Evolutionary conservation across 1,140 invertebrate genomes (phyloP), one percentile per base, ranked within the genome.

Genomic region (Hycleus phaleratus): DNA sequence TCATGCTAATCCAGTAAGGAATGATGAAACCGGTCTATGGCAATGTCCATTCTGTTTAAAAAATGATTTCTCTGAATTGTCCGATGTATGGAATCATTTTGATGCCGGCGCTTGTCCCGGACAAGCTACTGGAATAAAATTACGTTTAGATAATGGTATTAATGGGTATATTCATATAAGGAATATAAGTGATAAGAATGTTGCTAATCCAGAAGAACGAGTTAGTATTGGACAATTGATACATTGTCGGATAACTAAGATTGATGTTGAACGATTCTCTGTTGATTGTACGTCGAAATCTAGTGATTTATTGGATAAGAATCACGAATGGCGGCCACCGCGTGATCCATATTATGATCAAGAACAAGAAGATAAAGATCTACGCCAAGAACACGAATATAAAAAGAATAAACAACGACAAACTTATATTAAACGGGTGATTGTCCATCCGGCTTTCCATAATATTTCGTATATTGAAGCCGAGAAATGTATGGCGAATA

Each of bases 61-160:
- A 69, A 95, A 93, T 73, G 90, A 96, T 72, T 97, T 98, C 67
- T 88, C 91, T 0, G 95, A 98, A 71, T 77, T 98, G 1, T 93
- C 91, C 39, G 94, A 98, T 75, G 91, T 98, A 3, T 98, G 95
- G 95, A 95, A 94, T 78, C 95, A 98, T 76, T 98, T 98, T 78
- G 95, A 98, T 75, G 88, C 92, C 42, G 91, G 90, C 38, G 85
- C 88, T 18, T 99, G 97, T 78, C 94, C 91, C 0, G 97, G 97
- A 0, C 90, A 95, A 75, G 91, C 95, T 1, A 90, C 90, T 0
- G 97, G 97, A 1, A 87, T 99, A 0, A 82, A 89, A 55, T 78
- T 95, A 1, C 81, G 88, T 0, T 74, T 99, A 0, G 97, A 99
- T 69, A 99, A 98, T 75, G 93, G 93, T 0, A 79, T 99, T 5